Evolutionary conservation across 2,797 vertebrate species (phyloP).

Genomic region (Luscinia luscinia): DNA sequence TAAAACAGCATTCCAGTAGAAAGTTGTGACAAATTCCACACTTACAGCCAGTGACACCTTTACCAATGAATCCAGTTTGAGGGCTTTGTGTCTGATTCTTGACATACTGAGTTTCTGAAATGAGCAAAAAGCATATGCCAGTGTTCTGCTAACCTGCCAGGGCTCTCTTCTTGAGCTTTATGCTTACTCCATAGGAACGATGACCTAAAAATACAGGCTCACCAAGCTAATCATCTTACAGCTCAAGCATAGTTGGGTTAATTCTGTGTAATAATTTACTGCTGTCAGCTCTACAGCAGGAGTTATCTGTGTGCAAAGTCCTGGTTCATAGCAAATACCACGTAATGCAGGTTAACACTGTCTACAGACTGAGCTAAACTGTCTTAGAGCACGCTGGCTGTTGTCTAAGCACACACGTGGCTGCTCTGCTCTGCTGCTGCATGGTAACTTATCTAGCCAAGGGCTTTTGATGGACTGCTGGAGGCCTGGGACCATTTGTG

Average conservation of each 20-base stretch:
- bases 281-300: conserved; percentile 11
- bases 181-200: background rate
- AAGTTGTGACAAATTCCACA: background rate
- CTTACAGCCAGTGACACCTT: background rate
- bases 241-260: conserved; percentile 35
- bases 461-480: background rate
- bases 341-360: conserved; percentile 9
- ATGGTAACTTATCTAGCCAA: background rate
- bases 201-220: background rate
- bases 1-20: background rate
- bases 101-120: background rate
- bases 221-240: background rate
- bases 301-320: conserved; percentile 65
- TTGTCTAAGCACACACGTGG: background rate
- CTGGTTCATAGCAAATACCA: conserved; percentile 5
- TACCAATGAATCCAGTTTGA: background rate
- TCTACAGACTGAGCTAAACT: background rate
- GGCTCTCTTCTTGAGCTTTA: background rate
- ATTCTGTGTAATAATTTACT: conserved; percentile 65
- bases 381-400: background rate
- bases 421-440: conserved; percentile 17
- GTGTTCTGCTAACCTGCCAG: background rate
- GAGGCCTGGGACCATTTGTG: background rate
- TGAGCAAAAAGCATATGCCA: background rate
- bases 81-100: background rate